phyloP scores from a whole-genome alignment of 2,888 invertebrate species.

The Andrena marginata region DNA sequence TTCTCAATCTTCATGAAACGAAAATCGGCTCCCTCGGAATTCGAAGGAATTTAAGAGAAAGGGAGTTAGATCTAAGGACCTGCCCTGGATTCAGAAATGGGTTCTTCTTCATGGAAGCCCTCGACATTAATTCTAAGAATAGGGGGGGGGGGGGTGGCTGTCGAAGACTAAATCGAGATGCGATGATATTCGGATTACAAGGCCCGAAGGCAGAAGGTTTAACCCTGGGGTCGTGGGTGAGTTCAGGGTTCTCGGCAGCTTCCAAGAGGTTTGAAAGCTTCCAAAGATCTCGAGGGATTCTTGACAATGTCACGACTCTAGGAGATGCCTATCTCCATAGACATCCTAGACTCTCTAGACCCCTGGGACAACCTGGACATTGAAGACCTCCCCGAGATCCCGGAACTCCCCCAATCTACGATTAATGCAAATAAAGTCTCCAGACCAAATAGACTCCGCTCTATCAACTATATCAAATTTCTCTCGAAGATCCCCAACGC shows the following conservation, averaged over 20 bases:
- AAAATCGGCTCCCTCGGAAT: background rate
- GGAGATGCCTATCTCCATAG: background rate
- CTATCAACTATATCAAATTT: too few relatives aligned
- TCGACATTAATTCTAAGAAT: background rate
- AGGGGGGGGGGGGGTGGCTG: background rate
- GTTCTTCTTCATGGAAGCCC: background rate
- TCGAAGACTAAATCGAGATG: background rate
- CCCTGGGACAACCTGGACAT: background rate
- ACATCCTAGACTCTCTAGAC: background rate
- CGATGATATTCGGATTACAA: conserved; percentile 1
- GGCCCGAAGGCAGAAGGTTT: background rate
- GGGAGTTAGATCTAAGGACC: background rate
- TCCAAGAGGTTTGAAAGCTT: background rate
- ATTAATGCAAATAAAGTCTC: background rate
- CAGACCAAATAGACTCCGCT: too few relatives aligned
- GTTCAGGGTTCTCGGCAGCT: background rate
- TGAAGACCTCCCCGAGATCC: background rate
- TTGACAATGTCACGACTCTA: background rate
- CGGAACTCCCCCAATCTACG: background rate
- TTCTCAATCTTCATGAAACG: background rate
- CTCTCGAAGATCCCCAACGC: too few relatives aligned
- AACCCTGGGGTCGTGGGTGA: too few relatives aligned
- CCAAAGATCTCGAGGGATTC: background rate
- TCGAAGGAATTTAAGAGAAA: background rate
- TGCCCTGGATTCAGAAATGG: background rate